Evolutionary conservation across 2,797 vertebrate genomes (phyloP).

Genomic region (Chelon auratus): DNA sequence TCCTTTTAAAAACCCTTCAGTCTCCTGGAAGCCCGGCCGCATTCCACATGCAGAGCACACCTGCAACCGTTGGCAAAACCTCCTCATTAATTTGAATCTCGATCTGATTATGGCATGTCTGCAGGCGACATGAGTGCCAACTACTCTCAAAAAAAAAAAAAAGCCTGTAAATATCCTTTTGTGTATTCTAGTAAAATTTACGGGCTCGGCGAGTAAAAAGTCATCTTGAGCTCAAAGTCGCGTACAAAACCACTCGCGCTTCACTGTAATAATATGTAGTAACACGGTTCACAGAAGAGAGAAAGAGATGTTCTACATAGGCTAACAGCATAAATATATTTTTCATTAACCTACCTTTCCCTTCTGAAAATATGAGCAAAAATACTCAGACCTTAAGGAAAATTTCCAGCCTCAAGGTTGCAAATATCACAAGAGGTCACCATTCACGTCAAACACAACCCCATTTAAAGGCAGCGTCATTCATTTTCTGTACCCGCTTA

Average conservation of each 20-base stretch:
- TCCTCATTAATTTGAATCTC: conserved; percentile 20
- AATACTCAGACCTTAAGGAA: too few species aligned
- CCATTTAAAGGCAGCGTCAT: too few species aligned
- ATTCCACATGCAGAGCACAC: conserved; percentile 29
- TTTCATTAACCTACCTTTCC: background rate
- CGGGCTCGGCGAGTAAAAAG: background rate
- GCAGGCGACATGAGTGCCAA: conserved; percentile 14
- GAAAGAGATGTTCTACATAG: background rate
- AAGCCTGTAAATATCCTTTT: conserved; percentile 27
- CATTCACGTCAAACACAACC: too few species aligned
- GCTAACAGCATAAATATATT: background rate
- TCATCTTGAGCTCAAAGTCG: conserved; percentile 1
- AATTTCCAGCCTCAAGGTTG: too few species aligned
- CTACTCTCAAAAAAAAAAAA: background rate
- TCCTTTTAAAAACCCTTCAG: background rate
- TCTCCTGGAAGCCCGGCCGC: conserved; percentile 3
- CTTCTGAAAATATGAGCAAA: too few species aligned
- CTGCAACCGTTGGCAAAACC: conserved; percentile 23
- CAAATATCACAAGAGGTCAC: too few species aligned
- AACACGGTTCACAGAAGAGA: background rate
- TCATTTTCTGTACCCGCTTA: too few species aligned
- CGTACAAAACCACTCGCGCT: background rate
- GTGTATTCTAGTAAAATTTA: conserved; percentile 9
- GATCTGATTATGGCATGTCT: conserved; percentile 11
- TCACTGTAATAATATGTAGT: background rate